Evolutionary conservation across 1,140 invertebrate species (phyloP), one percentile per base, ranked within the genome.

Genomic region (Hyphantria cunea): DNA sequence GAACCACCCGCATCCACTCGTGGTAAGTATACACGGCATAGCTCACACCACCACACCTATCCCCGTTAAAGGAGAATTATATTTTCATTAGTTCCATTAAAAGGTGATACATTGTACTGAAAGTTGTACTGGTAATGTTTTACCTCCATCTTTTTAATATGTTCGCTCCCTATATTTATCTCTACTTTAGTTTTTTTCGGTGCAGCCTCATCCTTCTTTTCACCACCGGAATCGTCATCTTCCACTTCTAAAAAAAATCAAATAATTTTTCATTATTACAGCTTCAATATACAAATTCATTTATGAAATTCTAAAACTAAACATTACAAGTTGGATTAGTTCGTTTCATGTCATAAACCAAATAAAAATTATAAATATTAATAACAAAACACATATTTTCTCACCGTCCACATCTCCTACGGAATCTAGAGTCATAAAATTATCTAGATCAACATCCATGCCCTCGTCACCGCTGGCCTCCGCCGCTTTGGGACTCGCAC

Each of bases 351-450:
- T n/a, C n/a, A n/a, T n/a, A n/a, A n/a, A n/a, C n/a, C n/a, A n/a
- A 25, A 25, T 25, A 1, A 25, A 25, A 25, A 3, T 25, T 25
- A 5, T 25, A 3, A 25, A 25, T 25, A 25, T 25, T 25, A 25
- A 25, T 25, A 25, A 3, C 5, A 25, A 1, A 25, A 25, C 17
- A 25, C 17, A 25, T 39, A 6, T 59, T 17, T 39, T 64, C 71
- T 83, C 90, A 93, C 94, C 95, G 90, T 96, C 95, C 13, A 95
- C 95, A 87, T 95, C 95, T n/a, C 96, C 95, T 13, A 96, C 95
- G 13, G 95, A 96, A 86, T 96, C 96, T 7, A 97, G 92, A 25
- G 95, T 96, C 91, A 96, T 95, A 72, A 96, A 96, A 78, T 96
- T 96, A 52, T 96, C 95, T 45, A 96, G 92, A 91, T 96, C 95